Evolutionary conservation across 2,113 vertebrate genomes (phyloP).

Genomic region (Chlamydotis undulata): DNA sequence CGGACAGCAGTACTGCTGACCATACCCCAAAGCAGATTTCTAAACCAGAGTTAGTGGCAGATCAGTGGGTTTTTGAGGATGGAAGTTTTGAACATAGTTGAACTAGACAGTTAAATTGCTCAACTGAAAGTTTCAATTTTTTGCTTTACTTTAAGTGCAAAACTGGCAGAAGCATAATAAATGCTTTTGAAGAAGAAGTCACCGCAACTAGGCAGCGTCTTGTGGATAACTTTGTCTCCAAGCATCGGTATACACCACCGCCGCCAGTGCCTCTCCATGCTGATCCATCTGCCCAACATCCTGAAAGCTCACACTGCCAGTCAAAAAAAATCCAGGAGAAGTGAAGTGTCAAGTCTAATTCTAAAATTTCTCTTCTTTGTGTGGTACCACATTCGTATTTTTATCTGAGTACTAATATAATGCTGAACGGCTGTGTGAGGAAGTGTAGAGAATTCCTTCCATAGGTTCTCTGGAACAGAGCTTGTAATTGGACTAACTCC

Average conservation of each 20-base stretch:
- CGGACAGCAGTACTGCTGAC: not conserved
- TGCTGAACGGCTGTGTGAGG: not conserved
- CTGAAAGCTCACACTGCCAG: not conserved
- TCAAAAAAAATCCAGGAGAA: not conserved
- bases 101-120: not conserved
- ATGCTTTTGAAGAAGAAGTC: conserved; percentile 49
- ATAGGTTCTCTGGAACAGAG: not conserved
- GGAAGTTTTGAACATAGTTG: not conserved
- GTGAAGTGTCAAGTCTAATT: not conserved
- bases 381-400: not conserved
- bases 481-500: not conserved
- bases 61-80: not conserved
- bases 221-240: conserved; percentile 53
- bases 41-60: not conserved
- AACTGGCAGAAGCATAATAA: conserved; percentile 26
- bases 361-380: not conserved
- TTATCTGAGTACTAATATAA: not conserved
- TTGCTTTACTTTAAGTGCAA: conserved; percentile 52
- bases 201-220: conserved; percentile 38
- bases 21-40: not conserved
- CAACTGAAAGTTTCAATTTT: not conserved
- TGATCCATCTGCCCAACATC: not conserved
- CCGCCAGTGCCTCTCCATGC: not conserved
- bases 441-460: not conserved
- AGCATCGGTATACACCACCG: not conserved